Conservation (phyloP, 1,140 invertebrate genomes). For the Zaprionus inermis region DNA sequence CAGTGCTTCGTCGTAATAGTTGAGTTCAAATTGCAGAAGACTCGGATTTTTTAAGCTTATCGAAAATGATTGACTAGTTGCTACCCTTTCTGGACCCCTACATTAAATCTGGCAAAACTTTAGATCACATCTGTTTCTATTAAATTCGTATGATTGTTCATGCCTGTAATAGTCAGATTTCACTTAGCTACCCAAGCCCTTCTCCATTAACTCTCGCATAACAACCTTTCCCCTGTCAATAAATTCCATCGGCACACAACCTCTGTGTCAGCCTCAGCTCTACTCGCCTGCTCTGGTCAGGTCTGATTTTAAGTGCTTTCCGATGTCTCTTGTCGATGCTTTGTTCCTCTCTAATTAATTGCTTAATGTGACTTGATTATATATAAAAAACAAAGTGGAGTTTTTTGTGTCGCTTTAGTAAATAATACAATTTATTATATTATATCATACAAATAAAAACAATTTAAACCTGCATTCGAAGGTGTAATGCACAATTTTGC, state of each 20-base stretch:
- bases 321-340: slow-evolving; percentile 34
- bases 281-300: background rate
- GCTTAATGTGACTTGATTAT: background rate
- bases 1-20: background rate
- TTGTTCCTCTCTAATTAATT: slow-evolving; percentile 27
- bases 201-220: no score
- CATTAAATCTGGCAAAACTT: no score
- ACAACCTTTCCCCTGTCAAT: background rate
- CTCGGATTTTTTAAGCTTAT: background rate
- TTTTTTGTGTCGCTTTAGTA: slow-evolving; percentile 54
- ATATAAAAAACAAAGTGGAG: slow-evolving; percentile 21
- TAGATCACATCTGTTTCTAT: no score
- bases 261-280: background rate
- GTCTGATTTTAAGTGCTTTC: slow-evolving; percentile 46
- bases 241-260: background rate
- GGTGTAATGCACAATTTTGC: slow-evolving; percentile 16
- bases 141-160: no score
- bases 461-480: slow-evolving; percentile 40
- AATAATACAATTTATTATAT: slow-evolving; percentile 69
- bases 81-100: background rate
- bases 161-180: no score
- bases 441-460: slow-evolving; percentile 40
- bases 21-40: background rate
- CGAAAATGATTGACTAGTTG: background rate
- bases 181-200: no score